Conservation (phyloP, 2,888 invertebrate genomes). For the Incurvaria masculella region DNA sequence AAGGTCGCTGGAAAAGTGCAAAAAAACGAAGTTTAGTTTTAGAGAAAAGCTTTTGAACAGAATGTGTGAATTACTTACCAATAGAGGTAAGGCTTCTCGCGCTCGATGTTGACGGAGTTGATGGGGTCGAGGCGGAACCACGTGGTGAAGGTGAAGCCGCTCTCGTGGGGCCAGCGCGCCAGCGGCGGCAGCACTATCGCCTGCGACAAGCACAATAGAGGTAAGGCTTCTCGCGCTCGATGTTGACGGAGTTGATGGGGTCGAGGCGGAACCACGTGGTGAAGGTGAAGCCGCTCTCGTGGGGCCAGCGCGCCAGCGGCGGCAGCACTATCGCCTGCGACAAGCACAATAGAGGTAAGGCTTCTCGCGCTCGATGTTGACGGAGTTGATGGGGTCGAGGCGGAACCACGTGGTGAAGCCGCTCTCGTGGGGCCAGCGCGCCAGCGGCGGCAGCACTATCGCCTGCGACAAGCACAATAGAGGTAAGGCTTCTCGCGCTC, state of each 20-base stretch:
- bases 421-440: conserved; percentile 98
- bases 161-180: conserved; percentile 98
- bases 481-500: conserved; percentile 97
- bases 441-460: conserved; percentile 93
- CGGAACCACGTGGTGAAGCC: conserved; percentile 99
- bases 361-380: conserved; percentile 98
- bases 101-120: conserved; percentile 97
- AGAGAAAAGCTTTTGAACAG: no score
- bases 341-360: conserved; percentile 93
- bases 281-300: conserved; percentile 98
- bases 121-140: conserved; percentile 99
- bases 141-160: conserved; percentile 98
- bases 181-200: conserved; percentile 96
- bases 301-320: conserved; percentile 97
- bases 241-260: conserved; percentile 97
- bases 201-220: conserved; percentile 57
- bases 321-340: conserved; percentile 94
- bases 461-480: conserved; percentile 65
- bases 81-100: conserved; percentile 98
- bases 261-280: conserved; percentile 99
- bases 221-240: conserved; percentile 98
- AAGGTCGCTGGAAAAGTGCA: no score
- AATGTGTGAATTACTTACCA: conserved; percentile 85
- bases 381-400: conserved; percentile 96
- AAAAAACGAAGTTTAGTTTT: no score